Evolutionary conservation across 2,113 vertebrate genomes (phyloP).

Genomic region (Coptodon rendalli): DNA sequence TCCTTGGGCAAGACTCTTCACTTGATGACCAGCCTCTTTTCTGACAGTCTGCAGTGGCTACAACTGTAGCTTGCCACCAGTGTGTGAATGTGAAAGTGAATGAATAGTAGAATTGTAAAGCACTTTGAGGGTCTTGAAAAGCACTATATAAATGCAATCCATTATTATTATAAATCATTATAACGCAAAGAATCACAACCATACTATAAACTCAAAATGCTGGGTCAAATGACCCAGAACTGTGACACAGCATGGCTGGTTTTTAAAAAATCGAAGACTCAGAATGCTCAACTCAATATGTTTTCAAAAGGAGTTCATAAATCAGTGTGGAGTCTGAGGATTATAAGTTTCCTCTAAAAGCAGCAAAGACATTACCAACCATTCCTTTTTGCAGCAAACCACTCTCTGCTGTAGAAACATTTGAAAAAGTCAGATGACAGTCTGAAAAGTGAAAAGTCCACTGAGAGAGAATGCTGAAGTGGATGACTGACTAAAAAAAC

Average conservation of each 20-base stretch:
- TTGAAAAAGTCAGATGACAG: background rate
- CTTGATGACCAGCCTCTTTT: background rate
- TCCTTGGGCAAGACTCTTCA: background rate
- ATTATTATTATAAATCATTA: background rate
- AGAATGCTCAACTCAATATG: background rate
- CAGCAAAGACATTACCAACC: background rate
- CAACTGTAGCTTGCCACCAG: background rate
- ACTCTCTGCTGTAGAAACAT: background rate
- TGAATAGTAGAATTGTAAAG: background rate
- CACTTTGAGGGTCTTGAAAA: background rate
- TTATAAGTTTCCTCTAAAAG: fast-evolving
- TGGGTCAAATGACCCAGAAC: background rate
- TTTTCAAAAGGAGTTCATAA: background rate
- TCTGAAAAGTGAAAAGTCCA: background rate
- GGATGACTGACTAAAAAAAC: background rate
- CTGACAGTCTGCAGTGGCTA: background rate
- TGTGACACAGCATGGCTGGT: background rate
- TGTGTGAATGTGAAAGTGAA: background rate
- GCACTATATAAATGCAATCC: background rate
- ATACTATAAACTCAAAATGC: background rate
- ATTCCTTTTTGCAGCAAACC: background rate
- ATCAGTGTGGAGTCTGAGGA: background rate
- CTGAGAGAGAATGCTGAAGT: background rate
- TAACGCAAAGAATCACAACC: background rate
- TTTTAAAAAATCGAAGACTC: fast-evolving